Conservation (phyloP, 2,797 vertebrate genomes). For the Hapalemur alaotrensis region DNA sequence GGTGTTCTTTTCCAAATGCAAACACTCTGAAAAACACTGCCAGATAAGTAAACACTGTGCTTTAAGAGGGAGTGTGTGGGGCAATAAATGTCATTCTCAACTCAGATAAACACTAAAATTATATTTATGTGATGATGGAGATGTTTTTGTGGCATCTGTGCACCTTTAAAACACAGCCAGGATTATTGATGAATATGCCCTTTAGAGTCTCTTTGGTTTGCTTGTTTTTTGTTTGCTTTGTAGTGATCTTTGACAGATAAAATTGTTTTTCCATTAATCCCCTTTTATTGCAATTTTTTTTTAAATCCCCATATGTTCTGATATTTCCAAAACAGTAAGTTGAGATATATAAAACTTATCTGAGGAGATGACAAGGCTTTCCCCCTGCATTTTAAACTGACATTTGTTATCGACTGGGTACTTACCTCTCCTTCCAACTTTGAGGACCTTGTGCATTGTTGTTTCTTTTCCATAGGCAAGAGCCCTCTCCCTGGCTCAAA, state of each 20-base stretch:
- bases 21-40: constrained; percentile 46
- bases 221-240: constrained; percentile 75
- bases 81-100: constrained; percentile 69
- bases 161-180: constrained; percentile 76
- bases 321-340: constrained; percentile 72
- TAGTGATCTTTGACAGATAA: constrained; percentile 78
- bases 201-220: constrained; percentile 73
- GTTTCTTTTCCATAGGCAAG: background rate
- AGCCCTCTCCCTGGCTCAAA: background rate
- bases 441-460: background rate
- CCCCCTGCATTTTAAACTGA: constrained; percentile 74
- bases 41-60: constrained; percentile 48
- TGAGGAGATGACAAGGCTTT: constrained; percentile 11
- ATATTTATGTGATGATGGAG: constrained; percentile 79
- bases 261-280: constrained; percentile 81
- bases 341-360: constrained; percentile 65
- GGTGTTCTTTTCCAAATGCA: constrained; percentile 54
- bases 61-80: constrained; percentile 54
- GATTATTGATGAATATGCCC: constrained; percentile 82
- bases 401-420: constrained; percentile 70
- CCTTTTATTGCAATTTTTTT: constrained; percentile 70
- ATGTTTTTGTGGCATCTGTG: constrained; percentile 62
- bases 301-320: constrained; percentile 64
- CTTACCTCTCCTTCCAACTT: constrained; percentile 49
- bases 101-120: constrained; percentile 73